These are phyloP conservation scores for Gastrophysa polygoni DNA, from an alignment of 2,888 invertebrate genomes.

Conservation along the genomic window DNA sequence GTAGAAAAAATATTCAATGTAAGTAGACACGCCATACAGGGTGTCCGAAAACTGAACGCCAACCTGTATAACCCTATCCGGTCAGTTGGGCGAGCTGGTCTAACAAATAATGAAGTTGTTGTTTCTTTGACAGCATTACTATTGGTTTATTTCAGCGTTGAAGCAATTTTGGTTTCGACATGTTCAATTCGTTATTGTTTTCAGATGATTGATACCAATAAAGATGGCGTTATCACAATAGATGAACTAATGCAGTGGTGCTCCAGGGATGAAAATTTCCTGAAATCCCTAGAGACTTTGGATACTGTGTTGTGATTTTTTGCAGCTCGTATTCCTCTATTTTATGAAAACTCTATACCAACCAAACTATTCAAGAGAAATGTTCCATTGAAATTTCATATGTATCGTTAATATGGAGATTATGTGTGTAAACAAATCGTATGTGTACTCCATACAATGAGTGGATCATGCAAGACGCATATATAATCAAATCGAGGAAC, in stretches of 20 bases:
- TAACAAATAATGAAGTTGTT: background rate
- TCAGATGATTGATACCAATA: conserved; percentile 80
- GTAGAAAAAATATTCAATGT: conserved; percentile 88
- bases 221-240: conserved; percentile 80
- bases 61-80: too few relatives aligned
- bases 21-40: too few relatives aligned
- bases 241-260: conserved; percentile 83
- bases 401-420: conserved; percentile 12
- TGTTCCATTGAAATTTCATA: conserved; percentile 22
- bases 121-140: too few relatives aligned
- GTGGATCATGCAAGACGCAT: too few relatives aligned
- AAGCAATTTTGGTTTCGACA: background rate
- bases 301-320: conserved; percentile 76
- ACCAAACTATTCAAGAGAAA: conserved; percentile 16
- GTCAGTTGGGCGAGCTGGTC: too few relatives aligned
- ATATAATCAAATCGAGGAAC: too few relatives aligned
- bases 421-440: background rate
- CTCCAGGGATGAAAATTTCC: conserved; percentile 72
- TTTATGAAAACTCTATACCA: conserved; percentile 16
- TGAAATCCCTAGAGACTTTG: conserved; percentile 72
- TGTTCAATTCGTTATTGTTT: conserved; percentile 30
- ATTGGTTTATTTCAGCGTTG: too few relatives aligned
- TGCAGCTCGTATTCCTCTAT: conserved; percentile 14
- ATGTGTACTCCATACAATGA: background rate
- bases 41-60: too few relatives aligned